Percentiles rank a stretch among this genome's conserved stretches.
These are phyloP conservation scores for Dinoponera quadriceps DNA, from an alignment of 1,140 invertebrate genomes.

Conservation along the genomic window DNA sequence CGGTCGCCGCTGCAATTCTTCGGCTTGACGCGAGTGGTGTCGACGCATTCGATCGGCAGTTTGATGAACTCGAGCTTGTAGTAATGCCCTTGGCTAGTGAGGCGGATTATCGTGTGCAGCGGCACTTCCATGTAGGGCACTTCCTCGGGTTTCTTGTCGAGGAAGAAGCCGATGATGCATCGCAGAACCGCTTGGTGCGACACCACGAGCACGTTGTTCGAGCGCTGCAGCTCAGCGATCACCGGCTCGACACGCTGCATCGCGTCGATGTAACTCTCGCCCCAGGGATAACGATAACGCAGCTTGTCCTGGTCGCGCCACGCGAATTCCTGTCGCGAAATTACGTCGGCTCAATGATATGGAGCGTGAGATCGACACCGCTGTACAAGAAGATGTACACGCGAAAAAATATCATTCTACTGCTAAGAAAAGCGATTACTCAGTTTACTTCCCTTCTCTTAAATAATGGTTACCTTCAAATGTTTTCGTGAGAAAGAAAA, in stretches of 20 bases:
- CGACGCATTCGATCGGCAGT: constrained; percentile 93
- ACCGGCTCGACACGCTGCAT: constrained; percentile 94
- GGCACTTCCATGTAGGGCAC: constrained; percentile 96
- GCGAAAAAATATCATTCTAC: no score
- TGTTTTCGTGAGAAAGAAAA: no score
- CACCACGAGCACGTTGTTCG: constrained; percentile 94
- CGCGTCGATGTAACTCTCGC: constrained; percentile 95
- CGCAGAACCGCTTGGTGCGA: constrained; percentile 96
- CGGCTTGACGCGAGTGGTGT: constrained; percentile 92
- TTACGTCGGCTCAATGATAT: neutral
- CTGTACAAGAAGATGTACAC: no score
- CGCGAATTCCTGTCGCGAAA: constrained; percentile 90
- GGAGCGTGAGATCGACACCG: neutral
- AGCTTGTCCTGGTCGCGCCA: constrained; percentile 96
- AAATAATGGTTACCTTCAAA: no score
- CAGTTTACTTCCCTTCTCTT: no score
- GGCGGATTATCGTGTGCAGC: constrained; percentile 95
- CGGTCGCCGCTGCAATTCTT: constrained; percentile 89
- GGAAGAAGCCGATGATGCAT: constrained; percentile 96
- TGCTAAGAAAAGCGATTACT: no score
- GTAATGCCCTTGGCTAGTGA: constrained; percentile 93
- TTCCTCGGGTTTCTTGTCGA: constrained; percentile 93
- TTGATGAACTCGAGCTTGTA: constrained; percentile 93
- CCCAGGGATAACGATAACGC: constrained; percentile 96
- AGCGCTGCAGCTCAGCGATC: constrained; percentile 92